Evolutionary conservation across 2,888 invertebrate species (phyloP).

Genomic region (Acrocyrtus sp.): DNA sequence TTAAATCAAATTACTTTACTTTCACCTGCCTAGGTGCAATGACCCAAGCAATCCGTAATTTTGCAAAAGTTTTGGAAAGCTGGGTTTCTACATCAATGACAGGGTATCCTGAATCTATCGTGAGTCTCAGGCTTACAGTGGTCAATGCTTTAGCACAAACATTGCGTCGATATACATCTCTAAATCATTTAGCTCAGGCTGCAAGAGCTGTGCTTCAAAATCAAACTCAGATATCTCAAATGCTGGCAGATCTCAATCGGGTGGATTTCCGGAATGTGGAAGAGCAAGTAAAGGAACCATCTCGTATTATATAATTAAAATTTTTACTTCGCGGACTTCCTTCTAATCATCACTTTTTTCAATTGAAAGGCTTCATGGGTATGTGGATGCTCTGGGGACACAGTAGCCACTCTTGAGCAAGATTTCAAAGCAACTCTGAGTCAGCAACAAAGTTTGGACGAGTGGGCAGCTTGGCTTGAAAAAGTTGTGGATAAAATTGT

Average conservation of each 20-base stretch:
- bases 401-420: conserved; percentile 83
- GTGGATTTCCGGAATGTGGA: conserved; percentile 98
- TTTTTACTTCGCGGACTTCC: no score
- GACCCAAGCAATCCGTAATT: conserved; percentile 92
- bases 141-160: conserved; percentile 95
- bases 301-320: conserved; percentile 1
- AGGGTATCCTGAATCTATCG: conserved; percentile 74
- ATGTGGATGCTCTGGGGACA: conserved; percentile 90
- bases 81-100: conserved; percentile 85
- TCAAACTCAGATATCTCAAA: conserved; percentile 93
- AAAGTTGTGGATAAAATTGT: conserved; percentile 90
- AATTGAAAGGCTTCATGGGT: conserved; percentile 90
- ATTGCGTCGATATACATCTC: conserved; percentile 86
- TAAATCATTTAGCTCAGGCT: conserved; percentile 96
- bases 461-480: conserved; percentile 98
- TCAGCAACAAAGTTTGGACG: conserved; percentile 92
- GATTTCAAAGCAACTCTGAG: conserved; percentile 91
- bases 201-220: conserved; percentile 96
- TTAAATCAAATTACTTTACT: background rate
- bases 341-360: background rate
- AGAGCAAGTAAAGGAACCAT: conserved; percentile 73
- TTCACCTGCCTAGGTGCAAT: conserved; percentile 72
- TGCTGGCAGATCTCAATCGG: conserved; percentile 95
- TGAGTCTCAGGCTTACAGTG: conserved; percentile 71
- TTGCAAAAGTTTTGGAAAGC: conserved; percentile 90